Evolutionary conservation across 1,140 invertebrate species (phyloP).

Genomic region (Onthophagus taurus): DNA sequence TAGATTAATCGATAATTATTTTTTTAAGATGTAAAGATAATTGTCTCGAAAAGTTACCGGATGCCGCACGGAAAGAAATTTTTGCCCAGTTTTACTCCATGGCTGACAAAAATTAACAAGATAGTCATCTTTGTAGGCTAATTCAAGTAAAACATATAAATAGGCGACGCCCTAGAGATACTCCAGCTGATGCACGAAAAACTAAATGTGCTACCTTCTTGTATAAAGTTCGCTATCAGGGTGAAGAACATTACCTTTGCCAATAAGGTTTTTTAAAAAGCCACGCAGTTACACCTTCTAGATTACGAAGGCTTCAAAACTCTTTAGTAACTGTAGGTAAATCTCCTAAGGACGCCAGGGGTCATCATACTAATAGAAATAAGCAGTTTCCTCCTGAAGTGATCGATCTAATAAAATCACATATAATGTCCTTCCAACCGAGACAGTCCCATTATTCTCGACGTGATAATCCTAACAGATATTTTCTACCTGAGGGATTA

Average conservation of each 20-base stretch:
- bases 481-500: slow-evolving; percentile 11
- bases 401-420: neutral
- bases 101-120: slow-evolving; percentile 1
- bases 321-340: neutral
- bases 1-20: neutral
- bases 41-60: neutral
- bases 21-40: neutral
- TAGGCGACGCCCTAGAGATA: neutral
- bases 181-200: neutral
- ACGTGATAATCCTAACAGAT: slow-evolving; percentile 11
- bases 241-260: neutral
- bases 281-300: neutral
- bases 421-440: neutral
- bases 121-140: neutral
- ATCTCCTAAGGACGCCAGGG: neutral
- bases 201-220: neutral
- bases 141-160: neutral
- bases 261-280: neutral
- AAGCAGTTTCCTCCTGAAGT: neutral
- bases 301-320: neutral
- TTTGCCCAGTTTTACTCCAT: neutral
- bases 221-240: neutral
- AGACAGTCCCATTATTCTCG: slow-evolving; percentile 16
- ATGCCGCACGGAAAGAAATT: neutral
- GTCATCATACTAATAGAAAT: neutral